Evolutionary conservation across 2,888 invertebrate genomes (phyloP), one percentile per base, ranked within the genome.

Genomic region (Noctua comes): DNA sequence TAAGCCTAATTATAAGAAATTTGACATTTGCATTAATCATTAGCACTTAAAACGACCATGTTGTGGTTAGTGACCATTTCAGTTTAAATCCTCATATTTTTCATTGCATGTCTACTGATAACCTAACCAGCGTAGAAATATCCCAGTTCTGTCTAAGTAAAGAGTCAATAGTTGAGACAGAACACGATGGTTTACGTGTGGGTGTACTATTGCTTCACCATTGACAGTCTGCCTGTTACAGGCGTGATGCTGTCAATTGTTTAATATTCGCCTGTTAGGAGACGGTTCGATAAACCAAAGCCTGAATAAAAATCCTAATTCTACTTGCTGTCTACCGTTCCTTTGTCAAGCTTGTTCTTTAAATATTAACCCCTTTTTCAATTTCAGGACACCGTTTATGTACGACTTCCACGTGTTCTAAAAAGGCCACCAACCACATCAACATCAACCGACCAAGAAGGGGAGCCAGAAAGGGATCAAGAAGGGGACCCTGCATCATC

Each of bases 381-480:
- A 36, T 83, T 86, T 31, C 77, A 83, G 83, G 77, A 86, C 4
- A 71, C 76, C 24, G 2, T 80, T 10, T 65, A 46, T 24, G 59
- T 70, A 27, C 59, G 75, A 62, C 27, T 54, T 18, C 68, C 46
- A 18, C 72, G 54, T 36, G n/a, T 6, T 13, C 16, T 13, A 18
- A 86, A 83, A 69, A 64, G 27, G 5, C 13, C 51, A 76, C 59
- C 21, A 64, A 21, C 36, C 21, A 31, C 64, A 65, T 27, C 59
- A 54, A 31, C 64, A 65, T 24, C 59, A 57, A n/a, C 36, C 1
- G 54, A 48, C 1, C 46, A 70, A 24, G 57, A 54, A 18, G 24
- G 13, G 8, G 59, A 59, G 2, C 16, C 59, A 27, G 27, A 57
- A n/a, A n/a, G 13, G 13, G 64, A 54, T 1, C 40, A 71, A n/a